Conservation (phyloP, 2,113 vertebrate species). For the Neomonachus schauinslandi region DNA sequence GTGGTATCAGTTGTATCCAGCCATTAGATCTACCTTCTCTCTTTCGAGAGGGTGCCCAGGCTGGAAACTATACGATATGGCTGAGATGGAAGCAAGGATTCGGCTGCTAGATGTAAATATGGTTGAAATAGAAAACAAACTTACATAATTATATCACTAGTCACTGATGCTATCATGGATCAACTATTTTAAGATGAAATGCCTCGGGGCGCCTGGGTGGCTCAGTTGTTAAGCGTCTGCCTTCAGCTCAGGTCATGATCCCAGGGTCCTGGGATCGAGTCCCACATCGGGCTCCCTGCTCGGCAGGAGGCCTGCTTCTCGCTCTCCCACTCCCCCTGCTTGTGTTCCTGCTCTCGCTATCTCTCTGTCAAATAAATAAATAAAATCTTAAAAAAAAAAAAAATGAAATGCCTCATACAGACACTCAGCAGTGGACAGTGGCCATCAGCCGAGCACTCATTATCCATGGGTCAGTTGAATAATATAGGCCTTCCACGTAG, state of each 20-base stretch:
- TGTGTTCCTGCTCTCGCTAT: no score
- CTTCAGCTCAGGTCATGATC: no score
- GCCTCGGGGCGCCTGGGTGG: no score
- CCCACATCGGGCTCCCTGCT: no score
- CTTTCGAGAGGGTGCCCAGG: not conserved
- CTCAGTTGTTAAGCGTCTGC: no score
- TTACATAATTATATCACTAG: conserved; percentile 91
- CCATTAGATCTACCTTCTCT: not conserved
- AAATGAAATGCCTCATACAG: conserved; percentile 92
- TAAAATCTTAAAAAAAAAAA: no score
- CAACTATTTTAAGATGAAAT: conserved; percentile 94
- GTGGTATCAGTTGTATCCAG: not conserved
- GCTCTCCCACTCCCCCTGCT: no score
- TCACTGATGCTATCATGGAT: conserved; percentile 91
- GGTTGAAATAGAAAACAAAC: conserved; percentile 89
- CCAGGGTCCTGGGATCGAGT: no score
- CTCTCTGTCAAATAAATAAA: no score
- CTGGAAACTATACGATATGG: conserved; percentile 72
- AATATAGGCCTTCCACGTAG: conserved; percentile 90
- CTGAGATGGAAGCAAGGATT: conserved; percentile 89
- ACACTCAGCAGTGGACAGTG: conserved; percentile 91
- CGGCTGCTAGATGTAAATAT: conserved; percentile 87
- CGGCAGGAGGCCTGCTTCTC: no score
- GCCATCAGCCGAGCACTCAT: conserved; percentile 93
- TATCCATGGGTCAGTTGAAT: conserved; percentile 92